phyloP scores from a whole-genome alignment of 2,113 vertebrate genomes.

The Phyllostomus discolor region DNA sequence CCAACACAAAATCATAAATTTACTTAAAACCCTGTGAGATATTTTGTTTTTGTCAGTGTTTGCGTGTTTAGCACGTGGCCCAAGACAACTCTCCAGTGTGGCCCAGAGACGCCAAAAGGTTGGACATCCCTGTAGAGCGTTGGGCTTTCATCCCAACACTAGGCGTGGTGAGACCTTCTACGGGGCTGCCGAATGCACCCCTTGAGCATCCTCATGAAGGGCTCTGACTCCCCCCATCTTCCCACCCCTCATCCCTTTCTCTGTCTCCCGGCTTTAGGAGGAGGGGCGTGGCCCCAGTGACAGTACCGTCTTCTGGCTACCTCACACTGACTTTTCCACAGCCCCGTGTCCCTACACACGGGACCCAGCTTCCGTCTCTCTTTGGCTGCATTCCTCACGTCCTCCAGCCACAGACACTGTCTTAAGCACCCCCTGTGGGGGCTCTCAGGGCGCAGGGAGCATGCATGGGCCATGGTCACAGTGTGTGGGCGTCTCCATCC shows the following conservation, averaged over 20 bases:
- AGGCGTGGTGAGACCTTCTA: too few relatives aligned
- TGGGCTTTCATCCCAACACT: background rate
- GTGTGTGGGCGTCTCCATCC: too few relatives aligned
- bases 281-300: background rate
- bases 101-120: too few relatives aligned
- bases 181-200: rapidly evolving
- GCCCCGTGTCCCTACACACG: rapidly evolving
- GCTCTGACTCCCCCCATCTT: rapidly evolving
- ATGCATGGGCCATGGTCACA: background rate
- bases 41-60: too few relatives aligned
- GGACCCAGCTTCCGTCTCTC: background rate
- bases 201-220: background rate
- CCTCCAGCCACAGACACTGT: too few relatives aligned
- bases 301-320: background rate
- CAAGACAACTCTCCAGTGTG: too few relatives aligned
- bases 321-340: background rate
- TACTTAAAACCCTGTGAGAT: too few relatives aligned
- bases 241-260: background rate
- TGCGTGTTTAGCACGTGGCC: too few relatives aligned
- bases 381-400: background rate
- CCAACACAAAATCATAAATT: too few relatives aligned
- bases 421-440: background rate
- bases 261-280: background rate
- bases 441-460: background rate
- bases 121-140: background rate